Base-by-base conservation (phyloP, 2,888 invertebrate genomes). In the Oscheius onirici region DNA sequence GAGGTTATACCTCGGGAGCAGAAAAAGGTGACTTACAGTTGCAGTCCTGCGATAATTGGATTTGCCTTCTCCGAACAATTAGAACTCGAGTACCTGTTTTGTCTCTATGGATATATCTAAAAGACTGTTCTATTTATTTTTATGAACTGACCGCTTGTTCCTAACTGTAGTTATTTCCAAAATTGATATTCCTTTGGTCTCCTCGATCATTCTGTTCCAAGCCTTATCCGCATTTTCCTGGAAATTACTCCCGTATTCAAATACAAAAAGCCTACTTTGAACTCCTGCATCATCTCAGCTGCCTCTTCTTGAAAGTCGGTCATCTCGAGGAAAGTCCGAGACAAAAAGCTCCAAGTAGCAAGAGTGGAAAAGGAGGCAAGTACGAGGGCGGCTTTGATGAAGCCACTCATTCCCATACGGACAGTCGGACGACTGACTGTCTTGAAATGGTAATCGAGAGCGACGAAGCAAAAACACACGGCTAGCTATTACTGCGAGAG, bases 401-500 rank as follows among this genome's bases (percentile, higher is more conserved):
- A 20, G 20, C 46, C 46, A 46, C 46, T 46, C n/a, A 15, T 46
- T 17, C n/a, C 46, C 46, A 46, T 5, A 5, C 15, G 13, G 28
- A 55, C 55, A 8, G 28, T n/a, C 55, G 28, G 1, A 13, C 34
- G 34, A 34, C 34, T 34, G 34, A 34, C 34, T 34, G 55, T 28
- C 55, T 52, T 52, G 55, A 55, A 55, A 55, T 55, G 55, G 55
- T 55, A 55, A 55, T 55, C 55, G 55, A 55, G 55, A 52, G 52
- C 22, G 55, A n/a, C 22, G 26, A 55, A 28, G 26, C 55, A 55
- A 17, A 52, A 52, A 13, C 34, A 34, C 34, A 34, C 55, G 28
- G 28, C 8, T 55, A 28, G 55, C 55, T 55, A 55, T 55, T 55
- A 55, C 55, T 55, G 55, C 28, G 55, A 26, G 13, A 26, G 55